Percentiles rank a stretch among this genome's conserved stretches.
Evolutionary conservation across 2,797 vertebrate species (phyloP).

Genomic region (Chromobotia macracanthus): DNA sequence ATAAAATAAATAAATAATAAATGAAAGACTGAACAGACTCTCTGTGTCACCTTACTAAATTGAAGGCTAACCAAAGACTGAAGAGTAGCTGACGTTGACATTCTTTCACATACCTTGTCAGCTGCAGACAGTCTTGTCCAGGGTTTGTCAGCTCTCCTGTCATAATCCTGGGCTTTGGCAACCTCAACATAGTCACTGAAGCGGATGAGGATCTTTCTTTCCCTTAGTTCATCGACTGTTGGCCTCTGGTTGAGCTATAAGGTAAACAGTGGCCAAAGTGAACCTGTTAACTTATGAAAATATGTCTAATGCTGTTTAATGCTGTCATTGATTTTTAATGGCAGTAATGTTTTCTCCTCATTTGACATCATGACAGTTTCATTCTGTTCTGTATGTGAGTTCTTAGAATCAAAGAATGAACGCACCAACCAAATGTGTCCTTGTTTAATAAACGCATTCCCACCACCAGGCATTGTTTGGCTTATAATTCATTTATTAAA

Average conservation of each 20-base stretch:
- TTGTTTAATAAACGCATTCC: not conserved
- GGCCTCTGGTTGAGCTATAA: slow-evolving; percentile 96
- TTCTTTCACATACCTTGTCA: slow-evolving; percentile 85
- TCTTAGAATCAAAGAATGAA: not conserved
- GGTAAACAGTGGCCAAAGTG: not conserved
- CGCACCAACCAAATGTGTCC: not conserved
- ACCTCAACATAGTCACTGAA: slow-evolving; percentile 99
- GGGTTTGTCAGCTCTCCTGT: slow-evolving; percentile 96
- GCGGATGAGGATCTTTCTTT: slow-evolving; percentile 97
- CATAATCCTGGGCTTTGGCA: slow-evolving; percentile 99
- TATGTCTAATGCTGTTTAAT: not conserved
- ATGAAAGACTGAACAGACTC: too few species aligned
- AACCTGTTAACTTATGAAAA: not conserved
- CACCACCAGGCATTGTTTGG: not conserved
- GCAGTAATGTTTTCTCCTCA: not conserved
- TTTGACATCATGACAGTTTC: not conserved
- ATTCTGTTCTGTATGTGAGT: not conserved
- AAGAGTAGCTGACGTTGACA: slow-evolving; percentile 4
- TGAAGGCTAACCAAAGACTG: not conserved
- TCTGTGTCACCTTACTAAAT: not conserved
- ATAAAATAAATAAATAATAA: too few species aligned
- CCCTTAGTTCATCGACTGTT: slow-evolving; percentile 95
- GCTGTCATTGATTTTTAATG: not conserved
- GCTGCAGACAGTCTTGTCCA: slow-evolving; percentile 97
- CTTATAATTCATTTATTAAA: too few species aligned